Conservation (phyloP, 2,888 invertebrate species). For the Caenorhabditis sp. region DNA sequence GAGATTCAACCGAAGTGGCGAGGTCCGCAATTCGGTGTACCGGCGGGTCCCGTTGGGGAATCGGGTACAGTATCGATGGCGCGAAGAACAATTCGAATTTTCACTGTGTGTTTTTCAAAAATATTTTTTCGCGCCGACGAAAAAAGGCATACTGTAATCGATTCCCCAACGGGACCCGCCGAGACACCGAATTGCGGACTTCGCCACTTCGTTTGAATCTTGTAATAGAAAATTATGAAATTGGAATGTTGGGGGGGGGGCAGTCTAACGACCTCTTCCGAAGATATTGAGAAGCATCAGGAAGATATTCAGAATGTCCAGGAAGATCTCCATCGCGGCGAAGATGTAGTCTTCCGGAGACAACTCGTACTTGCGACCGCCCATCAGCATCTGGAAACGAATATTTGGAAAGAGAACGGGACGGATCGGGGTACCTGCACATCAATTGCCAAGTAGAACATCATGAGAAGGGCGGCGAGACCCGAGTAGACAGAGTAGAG, state of each 20-base stretch:
- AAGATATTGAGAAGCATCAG: constrained; percentile 85
- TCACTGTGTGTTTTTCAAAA: no score
- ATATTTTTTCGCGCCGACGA: no score
- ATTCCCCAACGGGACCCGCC: no score
- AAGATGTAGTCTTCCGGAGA: constrained; percentile 86
- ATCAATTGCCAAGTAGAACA: constrained; percentile 87
- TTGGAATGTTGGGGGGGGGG: background rate
- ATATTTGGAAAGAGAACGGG: background rate
- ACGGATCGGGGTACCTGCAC: constrained; percentile 84
- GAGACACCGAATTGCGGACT: no score
- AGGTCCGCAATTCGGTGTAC: no score
- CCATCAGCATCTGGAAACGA: constrained; percentile 86
- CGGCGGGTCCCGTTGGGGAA: no score
- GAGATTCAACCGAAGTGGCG: no score
- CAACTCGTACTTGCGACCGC: constrained; percentile 86
- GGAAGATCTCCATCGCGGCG: constrained; percentile 87
- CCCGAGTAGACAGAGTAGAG: constrained; percentile 85
- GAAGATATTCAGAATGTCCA: constrained; percentile 87
- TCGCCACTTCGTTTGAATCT: no score
- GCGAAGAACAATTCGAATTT: no score
- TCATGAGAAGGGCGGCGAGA: constrained; percentile 86
- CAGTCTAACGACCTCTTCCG: constrained; percentile 63
- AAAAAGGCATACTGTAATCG: no score
- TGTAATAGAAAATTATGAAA: constrained; percentile 1
- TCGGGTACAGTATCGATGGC: no score